A percentile compares a stretch with the other conserved stretches of the same genome.
phyloP scores from a whole-genome alignment of 2,888 invertebrate genomes.

The Ochlodes sylvanus region DNA sequence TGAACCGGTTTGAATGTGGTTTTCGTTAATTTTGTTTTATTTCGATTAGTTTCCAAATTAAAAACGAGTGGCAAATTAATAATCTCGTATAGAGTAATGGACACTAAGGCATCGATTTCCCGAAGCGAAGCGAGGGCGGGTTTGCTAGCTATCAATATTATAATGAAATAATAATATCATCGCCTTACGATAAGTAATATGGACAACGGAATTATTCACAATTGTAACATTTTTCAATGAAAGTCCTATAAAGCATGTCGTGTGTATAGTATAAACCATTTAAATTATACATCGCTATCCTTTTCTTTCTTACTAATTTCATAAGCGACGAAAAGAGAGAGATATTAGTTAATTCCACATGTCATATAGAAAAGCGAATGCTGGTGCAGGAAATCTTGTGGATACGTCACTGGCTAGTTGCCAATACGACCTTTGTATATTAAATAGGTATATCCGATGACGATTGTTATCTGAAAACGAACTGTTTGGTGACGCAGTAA shows the following conservation, averaged over 20 bases:
- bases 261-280: conserved; percentile 3
- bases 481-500: conserved; percentile 20
- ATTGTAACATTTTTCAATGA: neutral
- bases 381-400: conserved; percentile 47
- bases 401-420: conserved; percentile 47
- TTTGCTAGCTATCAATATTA: no score
- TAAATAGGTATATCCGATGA: conserved; percentile 42
- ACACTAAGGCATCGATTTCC: no score
- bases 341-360: conserved; percentile 23
- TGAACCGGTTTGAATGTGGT: no score
- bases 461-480: conserved; percentile 24
- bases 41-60: no score
- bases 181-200: neutral
- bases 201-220: neutral
- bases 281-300: neutral
- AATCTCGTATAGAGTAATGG: no score
- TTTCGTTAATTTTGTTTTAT: no score
- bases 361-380: conserved; percentile 42
- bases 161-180: no score
- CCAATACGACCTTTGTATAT: conserved; percentile 44
- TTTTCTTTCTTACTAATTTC: conserved; percentile 20
- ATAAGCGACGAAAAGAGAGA: conserved; percentile 8
- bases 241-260: neutral
- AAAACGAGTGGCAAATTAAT: no score
- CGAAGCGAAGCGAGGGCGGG: no score